These are phyloP conservation scores for Tenthredo scrophulariae DNA, from an alignment of 2,888 invertebrate genomes.

Conservation along the genomic window DNA sequence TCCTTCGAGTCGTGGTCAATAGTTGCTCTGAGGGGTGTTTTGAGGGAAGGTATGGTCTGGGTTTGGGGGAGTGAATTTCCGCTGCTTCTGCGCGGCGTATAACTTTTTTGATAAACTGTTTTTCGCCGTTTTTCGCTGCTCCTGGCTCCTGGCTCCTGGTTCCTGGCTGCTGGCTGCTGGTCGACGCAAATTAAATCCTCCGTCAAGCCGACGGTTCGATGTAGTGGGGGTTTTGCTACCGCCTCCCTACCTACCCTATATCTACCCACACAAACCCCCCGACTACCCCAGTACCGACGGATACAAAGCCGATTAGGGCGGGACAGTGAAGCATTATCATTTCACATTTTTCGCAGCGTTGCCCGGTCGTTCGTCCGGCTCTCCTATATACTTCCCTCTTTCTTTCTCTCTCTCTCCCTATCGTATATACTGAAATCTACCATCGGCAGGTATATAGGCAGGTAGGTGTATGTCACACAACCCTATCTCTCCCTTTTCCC, in stretches of 20 bases:
- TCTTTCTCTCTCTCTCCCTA: background rate
- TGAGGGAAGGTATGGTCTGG: background rate
- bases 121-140: constrained; percentile 62
- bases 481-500: background rate
- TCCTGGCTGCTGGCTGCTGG: constrained; percentile 56
- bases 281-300: constrained; percentile 63
- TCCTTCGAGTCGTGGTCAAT: constrained; percentile 9
- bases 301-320: constrained; percentile 75
- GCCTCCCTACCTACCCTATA: constrained; percentile 4
- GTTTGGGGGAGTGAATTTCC: background rate
- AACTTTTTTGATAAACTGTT: constrained; percentile 76
- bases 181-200: constrained; percentile 75
- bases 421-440: background rate
- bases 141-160: constrained; percentile 31
- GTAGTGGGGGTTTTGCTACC: background rate
- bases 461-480: background rate
- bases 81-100: constrained; percentile 66
- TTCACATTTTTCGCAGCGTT: constrained; percentile 66
- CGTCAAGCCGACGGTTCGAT: constrained; percentile 50
- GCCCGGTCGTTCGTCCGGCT: constrained; percentile 32
- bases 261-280: constrained; percentile 27
- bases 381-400: background rate
- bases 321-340: constrained; percentile 74
- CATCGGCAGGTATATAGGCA: background rate
- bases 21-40: background rate